Evolutionary conservation across 2,113 vertebrate species (phyloP).

Genomic region (Prionailurus viverrinus): DNA sequence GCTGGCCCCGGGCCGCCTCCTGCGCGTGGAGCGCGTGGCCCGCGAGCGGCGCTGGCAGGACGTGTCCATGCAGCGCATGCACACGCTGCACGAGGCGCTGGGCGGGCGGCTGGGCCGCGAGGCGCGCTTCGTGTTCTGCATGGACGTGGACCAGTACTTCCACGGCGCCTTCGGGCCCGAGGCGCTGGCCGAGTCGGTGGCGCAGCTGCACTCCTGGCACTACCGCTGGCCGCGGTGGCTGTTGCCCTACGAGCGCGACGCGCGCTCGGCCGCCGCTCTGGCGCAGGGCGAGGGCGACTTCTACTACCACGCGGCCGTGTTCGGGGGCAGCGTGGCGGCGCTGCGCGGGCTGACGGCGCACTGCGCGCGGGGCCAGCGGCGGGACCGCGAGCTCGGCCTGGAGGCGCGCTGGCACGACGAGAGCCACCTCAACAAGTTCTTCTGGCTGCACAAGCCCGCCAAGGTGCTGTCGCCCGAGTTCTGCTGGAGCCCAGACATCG

Average conservation of each 20-base stretch:
- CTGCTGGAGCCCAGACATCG: slow-evolving; percentile 85
- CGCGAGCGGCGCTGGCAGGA: slow-evolving; percentile 89
- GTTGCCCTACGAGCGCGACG: slow-evolving; percentile 87
- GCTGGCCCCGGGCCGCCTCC: slow-evolving; percentile 71
- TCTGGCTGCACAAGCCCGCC: slow-evolving; percentile 88
- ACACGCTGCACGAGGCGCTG: slow-evolving; percentile 81
- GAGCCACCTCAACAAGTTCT: slow-evolving; percentile 91
- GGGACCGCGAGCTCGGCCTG: slow-evolving; percentile 85
- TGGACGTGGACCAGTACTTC: slow-evolving; percentile 90
- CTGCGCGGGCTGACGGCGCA: slow-evolving; percentile 82
- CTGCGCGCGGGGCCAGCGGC: slow-evolving; percentile 83
- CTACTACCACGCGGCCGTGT: slow-evolving; percentile 91
- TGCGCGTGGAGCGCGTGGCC: slow-evolving; percentile 81
- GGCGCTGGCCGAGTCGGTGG: slow-evolving; percentile 88
- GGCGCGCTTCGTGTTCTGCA: slow-evolving; percentile 87
- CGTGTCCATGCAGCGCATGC: slow-evolving; percentile 90
- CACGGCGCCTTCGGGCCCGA: slow-evolving; percentile 86
- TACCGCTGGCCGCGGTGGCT: slow-evolving; percentile 80
- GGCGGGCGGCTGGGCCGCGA: slow-evolving; percentile 80
- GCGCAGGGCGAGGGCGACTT: slow-evolving; percentile 81
- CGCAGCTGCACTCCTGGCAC: slow-evolving; percentile 88
- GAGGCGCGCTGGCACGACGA: slow-evolving; percentile 92
- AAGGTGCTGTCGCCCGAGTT: slow-evolving; percentile 91
- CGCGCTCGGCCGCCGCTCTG: slow-evolving; percentile 85
- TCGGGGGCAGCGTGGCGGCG: slow-evolving; percentile 86